Evolutionary conservation across 2,797 vertebrate species (phyloP).

Genomic region (Xenopus petersii): DNA sequence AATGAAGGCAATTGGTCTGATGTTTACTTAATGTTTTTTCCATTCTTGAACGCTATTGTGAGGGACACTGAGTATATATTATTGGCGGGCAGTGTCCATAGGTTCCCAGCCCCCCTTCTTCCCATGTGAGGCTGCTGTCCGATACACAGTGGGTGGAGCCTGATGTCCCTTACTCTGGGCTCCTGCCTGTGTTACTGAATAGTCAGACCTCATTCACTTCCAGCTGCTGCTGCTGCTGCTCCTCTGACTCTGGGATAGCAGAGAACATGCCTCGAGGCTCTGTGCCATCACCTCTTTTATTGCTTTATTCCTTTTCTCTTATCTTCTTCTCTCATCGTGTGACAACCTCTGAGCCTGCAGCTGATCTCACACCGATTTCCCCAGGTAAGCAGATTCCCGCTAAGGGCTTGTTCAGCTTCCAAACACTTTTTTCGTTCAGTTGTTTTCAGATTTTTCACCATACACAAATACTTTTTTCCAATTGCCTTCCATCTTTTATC

Average conservation of each 20-base stretch:
- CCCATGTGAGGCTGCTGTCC: constrained; percentile 9
- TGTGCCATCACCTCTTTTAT: neutral
- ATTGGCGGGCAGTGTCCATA: neutral
- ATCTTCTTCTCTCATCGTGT: constrained; percentile 13
- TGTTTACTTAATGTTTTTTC: too few species aligned
- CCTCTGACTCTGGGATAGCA: neutral
- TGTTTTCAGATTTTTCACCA: too few species aligned
- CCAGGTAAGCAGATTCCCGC: constrained; percentile 19
- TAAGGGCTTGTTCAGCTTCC: too few species aligned
- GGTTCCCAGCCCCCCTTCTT: constrained; percentile 10
- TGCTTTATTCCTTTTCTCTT: neutral
- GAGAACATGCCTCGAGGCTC: constrained; percentile 39
- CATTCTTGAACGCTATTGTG: too few species aligned
- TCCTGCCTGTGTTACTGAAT: constrained; percentile 8
- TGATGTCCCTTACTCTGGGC: neutral
- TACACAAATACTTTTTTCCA: too few species aligned
- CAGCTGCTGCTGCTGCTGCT: constrained; percentile 20
- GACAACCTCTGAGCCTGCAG: constrained; percentile 4
- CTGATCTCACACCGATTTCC: constrained; percentile 6
- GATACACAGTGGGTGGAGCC: constrained; percentile 26
- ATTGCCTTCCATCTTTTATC: too few species aligned
- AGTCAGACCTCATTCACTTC: constrained; percentile 18
- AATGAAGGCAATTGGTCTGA: too few species aligned
- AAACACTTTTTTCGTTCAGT: too few species aligned
- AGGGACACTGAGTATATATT: too few species aligned